These are phyloP conservation scores for Stegostoma tigrinum DNA, from an alignment of 2,113 vertebrate genomes.

Conservation along the genomic window DNA sequence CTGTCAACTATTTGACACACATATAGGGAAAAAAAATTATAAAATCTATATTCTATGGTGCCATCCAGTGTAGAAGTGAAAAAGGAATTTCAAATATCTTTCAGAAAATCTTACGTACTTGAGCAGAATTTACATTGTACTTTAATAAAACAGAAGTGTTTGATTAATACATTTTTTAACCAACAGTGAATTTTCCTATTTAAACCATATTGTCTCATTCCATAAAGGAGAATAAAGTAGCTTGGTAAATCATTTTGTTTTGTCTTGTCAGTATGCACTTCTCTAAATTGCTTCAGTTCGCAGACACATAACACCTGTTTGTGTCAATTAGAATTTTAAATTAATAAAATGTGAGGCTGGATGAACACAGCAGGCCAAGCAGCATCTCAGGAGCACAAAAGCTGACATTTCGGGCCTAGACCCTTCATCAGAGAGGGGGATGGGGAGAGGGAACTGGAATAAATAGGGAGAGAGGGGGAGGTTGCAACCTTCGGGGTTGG, in stretches of 20 bases:
- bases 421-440: no score
- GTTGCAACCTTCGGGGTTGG: no score
- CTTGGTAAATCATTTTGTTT: background rate
- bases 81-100: background rate
- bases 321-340: background rate
- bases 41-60: background rate
- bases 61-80: background rate
- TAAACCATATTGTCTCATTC: background rate
- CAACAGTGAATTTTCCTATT: background rate
- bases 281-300: background rate
- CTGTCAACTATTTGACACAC: constrained; percentile 15
- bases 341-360: no score
- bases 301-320: background rate
- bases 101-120: background rate
- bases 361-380: no score
- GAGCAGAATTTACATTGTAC: background rate
- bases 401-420: no score
- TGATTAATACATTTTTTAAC: background rate
- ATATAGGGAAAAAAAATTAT: background rate
- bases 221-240: background rate
- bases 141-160: background rate
- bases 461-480: no score
- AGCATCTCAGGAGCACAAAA: no score
- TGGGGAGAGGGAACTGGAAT: no score
- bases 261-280: background rate